Evolutionary conservation across 2,888 invertebrate species (phyloP).

Genomic region (Hetaerina titia): DNA sequence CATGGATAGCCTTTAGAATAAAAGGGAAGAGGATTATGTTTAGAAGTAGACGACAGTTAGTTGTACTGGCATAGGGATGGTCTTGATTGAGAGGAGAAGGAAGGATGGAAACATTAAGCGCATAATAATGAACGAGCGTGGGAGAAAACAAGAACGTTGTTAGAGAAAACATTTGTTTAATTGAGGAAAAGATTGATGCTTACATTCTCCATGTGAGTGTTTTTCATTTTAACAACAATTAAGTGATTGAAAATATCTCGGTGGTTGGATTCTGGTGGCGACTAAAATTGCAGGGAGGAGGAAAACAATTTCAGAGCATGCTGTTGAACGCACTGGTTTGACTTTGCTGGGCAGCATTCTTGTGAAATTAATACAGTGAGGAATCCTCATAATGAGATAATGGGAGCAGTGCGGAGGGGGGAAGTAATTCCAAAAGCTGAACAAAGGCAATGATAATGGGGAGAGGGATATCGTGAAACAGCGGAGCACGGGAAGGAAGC

Average conservation of each 20-base stretch:
- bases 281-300: slow-evolving; percentile 27
- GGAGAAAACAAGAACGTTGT: not conserved
- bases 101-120: not conserved
- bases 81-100: not conserved
- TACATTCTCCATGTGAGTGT: not conserved
- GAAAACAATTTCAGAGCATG: not conserved
- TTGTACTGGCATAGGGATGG: not conserved
- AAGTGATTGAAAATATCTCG: not conserved
- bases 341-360: not conserved
- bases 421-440: not conserved
- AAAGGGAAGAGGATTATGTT: not conserved
- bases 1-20: not conserved
- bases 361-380: not conserved
- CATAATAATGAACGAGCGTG: not conserved
- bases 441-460: not conserved
- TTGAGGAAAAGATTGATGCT: not conserved
- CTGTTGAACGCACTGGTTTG: not conserved
- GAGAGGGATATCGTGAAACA: not conserved
- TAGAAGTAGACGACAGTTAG: not conserved
- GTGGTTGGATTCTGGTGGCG: not conserved
- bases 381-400: slow-evolving; percentile 23
- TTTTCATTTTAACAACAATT: not conserved
- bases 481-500: not conserved
- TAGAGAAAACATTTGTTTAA: not conserved
- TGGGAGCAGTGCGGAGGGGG: not conserved